Evolutionary conservation across 2,888 invertebrate genomes (phyloP), one percentile per base, ranked within the genome.

Genomic region (Melanargia galathea): DNA sequence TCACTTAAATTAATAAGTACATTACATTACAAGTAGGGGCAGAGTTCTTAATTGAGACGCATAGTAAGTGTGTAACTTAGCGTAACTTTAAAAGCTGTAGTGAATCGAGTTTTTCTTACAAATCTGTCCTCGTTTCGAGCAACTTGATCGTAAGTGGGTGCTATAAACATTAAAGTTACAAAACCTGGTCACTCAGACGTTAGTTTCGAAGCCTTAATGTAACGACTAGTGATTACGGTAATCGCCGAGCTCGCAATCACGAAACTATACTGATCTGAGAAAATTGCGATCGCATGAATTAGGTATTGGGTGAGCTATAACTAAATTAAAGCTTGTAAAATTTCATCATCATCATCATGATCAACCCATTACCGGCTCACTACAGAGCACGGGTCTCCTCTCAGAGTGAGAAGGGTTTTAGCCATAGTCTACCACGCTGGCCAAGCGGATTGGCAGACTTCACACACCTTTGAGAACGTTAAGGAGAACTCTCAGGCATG

Each of bases 131-230:
- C 58, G 30, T 46, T 63, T 59, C 58, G n/a, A 52, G 16, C 22
- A 33, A 49, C 58, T 58, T 22, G 49, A 30, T 55, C 24, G 57
- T 58, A 52, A 62, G 57, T 58, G 43, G 57, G 24, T 49, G 59
- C 54, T 59, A 57, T 48, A 45, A 52, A 59, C 63, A 59, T 63
- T 56, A 51, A 33, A 10, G 45, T 62, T 63, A 30, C 58, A 46
- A 46, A 58, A 63, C 52, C 24, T 45, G 43, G 51, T 30, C 62
- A 30, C 45, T 45, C 43, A 62, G 51, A 51, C 51, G 49, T 40
- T 20, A 20, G 51, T 51, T 62, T 52, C 49, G 26, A 62, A 61
- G 51, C 52, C 33, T 52, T 57, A 57, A 43, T 58, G 57, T 43
- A 52, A 52, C 33, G 11, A 16, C 33, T 51, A 40, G 43, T 24